These are phyloP conservation scores for Panagrolaimus sp. DNA, from an alignment of 1,140 invertebrate genomes.

Conservation along the genomic window DNA sequence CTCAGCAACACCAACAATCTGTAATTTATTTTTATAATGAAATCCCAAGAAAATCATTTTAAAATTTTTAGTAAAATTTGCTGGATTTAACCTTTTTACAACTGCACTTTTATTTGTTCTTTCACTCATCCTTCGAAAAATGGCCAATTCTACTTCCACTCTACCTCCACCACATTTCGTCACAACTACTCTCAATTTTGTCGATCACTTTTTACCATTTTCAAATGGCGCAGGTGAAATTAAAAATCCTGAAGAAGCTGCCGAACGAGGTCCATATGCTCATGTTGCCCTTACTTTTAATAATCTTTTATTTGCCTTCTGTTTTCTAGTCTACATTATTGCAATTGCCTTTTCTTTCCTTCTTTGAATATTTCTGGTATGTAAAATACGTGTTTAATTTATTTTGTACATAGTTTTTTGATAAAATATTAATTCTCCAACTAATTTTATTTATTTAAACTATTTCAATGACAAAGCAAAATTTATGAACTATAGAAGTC, in stretches of 20 bases:
- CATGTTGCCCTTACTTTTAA: slow-evolving; percentile 44
- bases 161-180: slow-evolving; percentile 56
- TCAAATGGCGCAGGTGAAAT: slow-evolving; percentile 29
- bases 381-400: slow-evolving; percentile 1
- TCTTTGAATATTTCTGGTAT: slow-evolving; percentile 25
- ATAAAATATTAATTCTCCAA: too few relatives aligned
- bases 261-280: slow-evolving; percentile 33
- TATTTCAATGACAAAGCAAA: too few relatives aligned
- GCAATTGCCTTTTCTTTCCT: slow-evolving; percentile 47
- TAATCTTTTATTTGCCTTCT: slow-evolving; percentile 43
- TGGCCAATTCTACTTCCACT: slow-evolving; percentile 45
- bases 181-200: slow-evolving; percentile 28
- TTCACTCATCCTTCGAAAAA: slow-evolving; percentile 41
- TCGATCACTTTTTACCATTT: slow-evolving; percentile 39
- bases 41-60: too few relatives aligned
- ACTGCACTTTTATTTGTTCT: slow-evolving; percentile 51
- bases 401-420: neutral
- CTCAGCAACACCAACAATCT: slow-evolving; percentile 50
- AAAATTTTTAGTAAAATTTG: slow-evolving; percentile 51
- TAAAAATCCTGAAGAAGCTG: slow-evolving; percentile 27
- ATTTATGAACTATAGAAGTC: too few relatives aligned
- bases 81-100: slow-evolving; percentile 50
- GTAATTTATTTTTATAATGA: slow-evolving; percentile 36
- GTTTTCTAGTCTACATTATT: slow-evolving; percentile 38
- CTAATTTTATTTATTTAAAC: too few relatives aligned